Conservation (phyloP, 2,797 vertebrate genomes). For the Xyrichtys novacula region DNA sequence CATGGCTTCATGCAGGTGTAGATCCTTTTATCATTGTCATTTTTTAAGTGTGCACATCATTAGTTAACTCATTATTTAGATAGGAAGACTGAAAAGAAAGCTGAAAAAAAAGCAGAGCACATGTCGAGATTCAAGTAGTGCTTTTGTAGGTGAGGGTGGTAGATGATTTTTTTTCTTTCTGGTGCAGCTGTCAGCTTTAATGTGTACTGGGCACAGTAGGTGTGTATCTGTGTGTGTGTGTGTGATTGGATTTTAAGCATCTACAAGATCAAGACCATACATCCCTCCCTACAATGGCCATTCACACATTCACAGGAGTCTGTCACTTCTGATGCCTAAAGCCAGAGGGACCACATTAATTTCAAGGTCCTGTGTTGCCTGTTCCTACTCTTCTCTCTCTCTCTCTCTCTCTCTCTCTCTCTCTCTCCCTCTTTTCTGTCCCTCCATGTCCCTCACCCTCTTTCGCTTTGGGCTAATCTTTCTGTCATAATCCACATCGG, state of each 20-base stretch:
- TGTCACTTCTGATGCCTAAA: conserved; percentile 74
- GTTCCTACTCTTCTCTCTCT: conserved; percentile 40
- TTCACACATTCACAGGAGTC: conserved; percentile 75
- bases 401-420: conserved; percentile 24
- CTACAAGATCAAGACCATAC: conserved; percentile 80
- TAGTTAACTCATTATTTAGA: conserved; percentile 29
- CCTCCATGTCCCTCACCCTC: conserved; percentile 10
- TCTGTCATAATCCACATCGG: conserved; percentile 83
- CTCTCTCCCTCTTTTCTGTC: conserved; percentile 12
- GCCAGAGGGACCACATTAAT: conserved; percentile 80
- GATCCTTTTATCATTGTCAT: conserved; percentile 17
- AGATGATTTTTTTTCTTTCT: conserved; percentile 63
- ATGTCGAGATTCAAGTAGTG: conserved; percentile 78
- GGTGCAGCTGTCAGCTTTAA: conserved; percentile 82
- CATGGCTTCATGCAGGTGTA: conserved; percentile 31
- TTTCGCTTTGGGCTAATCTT: conserved; percentile 78
- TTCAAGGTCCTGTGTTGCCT: conserved; percentile 73
- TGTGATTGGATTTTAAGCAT: conserved; percentile 85
- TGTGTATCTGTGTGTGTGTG: conserved; percentile 45
- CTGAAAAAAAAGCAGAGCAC: conserved; percentile 65
- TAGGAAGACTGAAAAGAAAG: conserved; percentile 29
- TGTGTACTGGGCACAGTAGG: conserved; percentile 47
- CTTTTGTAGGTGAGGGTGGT: conserved; percentile 74
- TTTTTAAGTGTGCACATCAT: conserved; percentile 24
- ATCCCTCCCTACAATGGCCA: conserved; percentile 63